Evolutionary conservation across 2,113 vertebrate species (phyloP).

Genomic region (chimpanzee (Pan troglodytes)): NHGRI_mPanTro3-v2.1_pri NC_072408.2:127062501-127063000

Average conservation of each 20-base stretch:
- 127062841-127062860: slow-evolving; percentile 42
- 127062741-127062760: slow-evolving; percentile 69
- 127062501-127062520: slow-evolving; percentile 45
- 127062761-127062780: slow-evolving; percentile 31
- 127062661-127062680: slow-evolving; percentile 86
- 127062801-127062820: slow-evolving; percentile 41
- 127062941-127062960: background rate
- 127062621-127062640: slow-evolving; percentile 81
- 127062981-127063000: background rate
- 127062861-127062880: slow-evolving; percentile 42
- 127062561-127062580: slow-evolving; percentile 67
- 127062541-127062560: slow-evolving; percentile 82
- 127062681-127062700: slow-evolving; percentile 79
- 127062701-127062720: slow-evolving; percentile 80
- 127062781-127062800: slow-evolving; percentile 45
- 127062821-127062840: slow-evolving; percentile 35
- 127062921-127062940: background rate
- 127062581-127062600: slow-evolving; percentile 80
- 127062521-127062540: slow-evolving; percentile 73
- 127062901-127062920: background rate
- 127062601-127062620: slow-evolving; percentile 71
- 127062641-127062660: slow-evolving; percentile 46
- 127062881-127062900: background rate
- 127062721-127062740: slow-evolving; percentile 73
- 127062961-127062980: slow-evolving; percentile 28